phyloP scores from a whole-genome alignment of 1,140 invertebrate genomes.

The Leptopilina boulardi region DNA sequence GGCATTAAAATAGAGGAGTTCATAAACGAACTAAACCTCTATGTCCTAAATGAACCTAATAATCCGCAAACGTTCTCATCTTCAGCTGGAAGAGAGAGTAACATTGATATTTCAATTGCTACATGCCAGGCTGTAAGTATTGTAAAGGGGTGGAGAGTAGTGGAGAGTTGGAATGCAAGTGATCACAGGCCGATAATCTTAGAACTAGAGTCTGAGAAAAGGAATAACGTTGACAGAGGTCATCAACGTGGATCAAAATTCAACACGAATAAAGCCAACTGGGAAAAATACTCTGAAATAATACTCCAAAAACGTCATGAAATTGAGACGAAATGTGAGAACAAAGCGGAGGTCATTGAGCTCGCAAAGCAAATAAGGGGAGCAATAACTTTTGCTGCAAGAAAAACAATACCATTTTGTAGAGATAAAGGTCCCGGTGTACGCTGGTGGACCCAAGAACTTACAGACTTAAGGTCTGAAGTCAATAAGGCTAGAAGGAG shows the following conservation, averaged over 20 bases:
- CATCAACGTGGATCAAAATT: neutral
- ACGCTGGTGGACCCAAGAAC: neutral
- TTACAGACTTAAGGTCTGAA: neutral
- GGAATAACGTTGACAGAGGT: neutral
- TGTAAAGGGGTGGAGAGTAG: neutral
- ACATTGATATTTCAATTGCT: neutral
- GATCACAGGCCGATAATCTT: neutral
- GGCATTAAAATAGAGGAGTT: neutral
- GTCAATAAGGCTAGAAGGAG: neutral
- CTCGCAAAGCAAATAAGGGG: neutral
- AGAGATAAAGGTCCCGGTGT: neutral
- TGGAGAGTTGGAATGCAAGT: neutral
- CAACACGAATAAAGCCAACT: neutral
- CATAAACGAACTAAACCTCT: neutral
- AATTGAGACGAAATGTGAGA: neutral
- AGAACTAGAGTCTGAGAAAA: neutral
- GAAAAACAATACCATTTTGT: neutral
- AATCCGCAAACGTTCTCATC: neutral
- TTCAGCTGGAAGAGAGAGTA: neutral
- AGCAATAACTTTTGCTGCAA: neutral
- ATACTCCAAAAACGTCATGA: neutral
- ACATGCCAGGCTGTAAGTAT: neutral
- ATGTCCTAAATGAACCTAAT: neutral
- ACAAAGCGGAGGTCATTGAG: neutral
- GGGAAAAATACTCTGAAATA: neutral